Percentiles rank a stretch among this genome's conserved stretches.
These are phyloP conservation scores for Poecilia wingei DNA, from an alignment of 2,797 vertebrate species.

Conservation along the genomic window DNA sequence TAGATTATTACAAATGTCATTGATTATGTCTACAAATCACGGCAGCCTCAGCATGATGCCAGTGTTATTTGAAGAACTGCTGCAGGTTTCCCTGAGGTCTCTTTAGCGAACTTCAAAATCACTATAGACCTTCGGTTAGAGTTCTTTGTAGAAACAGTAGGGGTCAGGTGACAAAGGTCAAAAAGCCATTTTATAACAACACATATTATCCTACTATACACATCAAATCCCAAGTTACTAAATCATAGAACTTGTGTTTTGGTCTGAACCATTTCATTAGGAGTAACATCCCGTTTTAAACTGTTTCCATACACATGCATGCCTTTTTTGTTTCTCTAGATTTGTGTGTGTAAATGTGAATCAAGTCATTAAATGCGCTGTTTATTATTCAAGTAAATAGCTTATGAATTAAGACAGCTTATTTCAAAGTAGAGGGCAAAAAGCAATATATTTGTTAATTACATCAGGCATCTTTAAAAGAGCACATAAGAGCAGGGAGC, in stretches of 20 bases:
- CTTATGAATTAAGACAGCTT: not conserved
- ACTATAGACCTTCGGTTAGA: not conserved
- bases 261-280: not conserved
- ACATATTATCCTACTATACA: conserved; percentile 3
- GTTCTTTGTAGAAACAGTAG: conserved; percentile 1
- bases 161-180: conserved; percentile 32
- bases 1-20: not conserved
- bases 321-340: conserved; percentile 18
- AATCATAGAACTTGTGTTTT: conserved; percentile 24
- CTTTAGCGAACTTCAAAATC: not conserved
- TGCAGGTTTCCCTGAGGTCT: not conserved
- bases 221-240: conserved; percentile 3
- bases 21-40: not conserved
- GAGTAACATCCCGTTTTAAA: conserved; percentile 14
- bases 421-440: not conserved
- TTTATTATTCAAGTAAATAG: not conserved
- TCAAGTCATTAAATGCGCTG: not conserved
- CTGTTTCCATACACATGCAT: conserved; percentile 2
- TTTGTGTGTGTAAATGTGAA: conserved; percentile 13
- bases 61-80: not conserved
- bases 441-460: not conserved
- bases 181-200: conserved; percentile 2
- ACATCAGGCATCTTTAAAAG: conserved; percentile 28
- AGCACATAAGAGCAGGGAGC: conserved; percentile 44
- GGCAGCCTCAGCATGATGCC: not conserved